Percentiles rank a stretch among this genome's conserved stretches.
These are phyloP conservation scores for Copsychus sechellarum DNA, from an alignment of 2,113 vertebrate species.

Conservation along the genomic window DNA sequence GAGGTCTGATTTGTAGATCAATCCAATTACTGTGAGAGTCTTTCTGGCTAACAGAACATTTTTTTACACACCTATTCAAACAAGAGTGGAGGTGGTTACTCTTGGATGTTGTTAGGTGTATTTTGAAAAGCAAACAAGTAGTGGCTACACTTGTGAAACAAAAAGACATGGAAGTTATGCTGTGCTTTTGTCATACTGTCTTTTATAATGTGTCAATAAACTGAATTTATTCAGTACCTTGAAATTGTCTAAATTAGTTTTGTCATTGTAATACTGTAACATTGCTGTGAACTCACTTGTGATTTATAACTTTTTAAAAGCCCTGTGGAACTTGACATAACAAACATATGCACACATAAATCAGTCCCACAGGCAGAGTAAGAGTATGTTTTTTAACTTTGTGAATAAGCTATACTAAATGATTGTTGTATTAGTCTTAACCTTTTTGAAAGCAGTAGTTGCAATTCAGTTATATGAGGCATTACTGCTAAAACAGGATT, in stretches of 20 bases:
- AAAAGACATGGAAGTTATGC: background rate
- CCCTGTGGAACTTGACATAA: background rate
- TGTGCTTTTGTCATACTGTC: conserved; percentile 58
- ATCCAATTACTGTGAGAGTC: background rate
- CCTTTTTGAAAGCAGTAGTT: background rate
- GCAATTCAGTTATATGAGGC: background rate
- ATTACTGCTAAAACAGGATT: background rate
- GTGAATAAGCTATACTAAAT: background rate
- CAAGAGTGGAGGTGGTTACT: background rate
- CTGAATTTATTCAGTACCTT: conserved; percentile 84
- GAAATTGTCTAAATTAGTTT: conserved; percentile 78
- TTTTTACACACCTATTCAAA: background rate
- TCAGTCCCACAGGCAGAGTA: background rate
- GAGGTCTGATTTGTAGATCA: background rate
- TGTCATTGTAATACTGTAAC: conserved; percentile 27
- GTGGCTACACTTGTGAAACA: background rate
- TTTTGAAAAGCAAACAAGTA: background rate
- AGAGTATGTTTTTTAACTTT: background rate
- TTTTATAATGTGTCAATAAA: conserved; percentile 79
- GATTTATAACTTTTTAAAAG: background rate
- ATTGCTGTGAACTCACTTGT: background rate
- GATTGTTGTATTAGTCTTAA: background rate
- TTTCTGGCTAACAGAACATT: background rate
- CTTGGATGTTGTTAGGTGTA: background rate
- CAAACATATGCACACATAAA: background rate